These are phyloP conservation scores for Didymodactylos carnosus DNA, from an alignment of 2,888 invertebrate species.

Conservation along the genomic window DNA sequence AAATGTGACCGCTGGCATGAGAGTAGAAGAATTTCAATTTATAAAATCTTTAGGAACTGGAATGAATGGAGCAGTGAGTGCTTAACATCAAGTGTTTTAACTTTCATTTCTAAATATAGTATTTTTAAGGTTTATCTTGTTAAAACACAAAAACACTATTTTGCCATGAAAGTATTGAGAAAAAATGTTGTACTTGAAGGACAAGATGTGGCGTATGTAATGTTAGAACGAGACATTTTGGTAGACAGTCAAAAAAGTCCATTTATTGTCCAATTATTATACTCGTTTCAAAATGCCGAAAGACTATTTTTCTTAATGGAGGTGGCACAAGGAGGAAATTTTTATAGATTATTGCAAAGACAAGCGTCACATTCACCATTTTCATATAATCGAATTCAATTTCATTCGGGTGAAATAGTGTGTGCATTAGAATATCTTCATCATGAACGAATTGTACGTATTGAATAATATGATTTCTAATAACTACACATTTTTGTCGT, in stretches of 20 bases:
- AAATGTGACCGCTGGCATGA: not conserved
- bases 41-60: not conserved
- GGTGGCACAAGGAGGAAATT: constrained; percentile 46
- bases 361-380: constrained; percentile 35
- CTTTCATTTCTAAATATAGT: not conserved
- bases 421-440: constrained; percentile 45
- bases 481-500: not conserved
- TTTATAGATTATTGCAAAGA: constrained; percentile 21
- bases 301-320: constrained; percentile 46
- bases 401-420: constrained; percentile 45
- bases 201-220: not conserved
- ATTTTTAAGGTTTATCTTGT: not conserved
- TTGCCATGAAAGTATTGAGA: not conserved
- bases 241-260: constrained; percentile 31
- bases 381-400: constrained; percentile 38
- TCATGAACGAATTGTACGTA: constrained; percentile 38
- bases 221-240: not conserved
- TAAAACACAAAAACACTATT: not conserved
- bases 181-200: not conserved
- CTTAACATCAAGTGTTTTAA: not conserved
- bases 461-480: not conserved
- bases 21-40: not conserved
- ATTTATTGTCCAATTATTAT: constrained; percentile 44
- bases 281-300: constrained; percentile 43
- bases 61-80: not conserved